Conservation (phyloP, 2,888 invertebrate genomes). For the Drosophila setosimentum region DNA sequence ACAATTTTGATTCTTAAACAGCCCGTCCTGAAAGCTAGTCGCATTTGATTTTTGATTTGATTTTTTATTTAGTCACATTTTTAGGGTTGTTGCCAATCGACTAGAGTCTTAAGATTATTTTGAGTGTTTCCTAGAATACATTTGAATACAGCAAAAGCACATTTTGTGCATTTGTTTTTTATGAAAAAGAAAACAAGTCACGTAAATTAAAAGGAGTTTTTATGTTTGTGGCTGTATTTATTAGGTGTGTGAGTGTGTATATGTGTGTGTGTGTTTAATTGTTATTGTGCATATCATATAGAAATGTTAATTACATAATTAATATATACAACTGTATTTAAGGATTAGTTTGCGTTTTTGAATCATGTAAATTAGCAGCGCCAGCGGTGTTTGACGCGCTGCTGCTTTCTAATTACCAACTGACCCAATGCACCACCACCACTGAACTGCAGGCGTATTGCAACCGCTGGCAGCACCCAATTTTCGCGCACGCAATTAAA, state of each 20-base stretch:
- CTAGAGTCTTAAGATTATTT: neutral
- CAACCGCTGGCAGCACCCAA: neutral
- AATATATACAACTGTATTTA: slow-evolving; percentile 5
- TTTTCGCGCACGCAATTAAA: slow-evolving; percentile 47
- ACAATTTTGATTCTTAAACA: rapidly evolving
- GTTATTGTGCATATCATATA: slow-evolving; percentile 27
- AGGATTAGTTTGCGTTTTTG: slow-evolving; percentile 3
- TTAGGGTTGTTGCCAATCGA: slow-evolving; percentile 3
- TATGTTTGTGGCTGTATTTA: slow-evolving; percentile 13
- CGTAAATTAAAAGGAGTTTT: slow-evolving; percentile 44
- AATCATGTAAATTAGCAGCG: slow-evolving; percentile 51
- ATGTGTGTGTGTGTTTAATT: neutral
- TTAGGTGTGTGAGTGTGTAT: slow-evolving; percentile 5
- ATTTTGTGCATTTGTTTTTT: slow-evolving; percentile 4
- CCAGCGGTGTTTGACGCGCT: slow-evolving; percentile 34
- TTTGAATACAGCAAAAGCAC: slow-evolving; percentile 30
- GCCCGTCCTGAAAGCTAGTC: neutral
- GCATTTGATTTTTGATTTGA: no score
- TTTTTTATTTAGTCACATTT: no score
- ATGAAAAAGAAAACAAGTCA: slow-evolving; percentile 3
- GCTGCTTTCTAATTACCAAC: slow-evolving; percentile 30
- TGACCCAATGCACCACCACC: slow-evolving; percentile 15
- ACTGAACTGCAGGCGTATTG: neutral
- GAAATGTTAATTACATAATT: slow-evolving; percentile 46
- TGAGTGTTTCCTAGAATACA: slow-evolving; percentile 11